Evolutionary conservation across 2,888 invertebrate species (phyloP).

Genomic region (Trachelus troglodyta): DNA sequence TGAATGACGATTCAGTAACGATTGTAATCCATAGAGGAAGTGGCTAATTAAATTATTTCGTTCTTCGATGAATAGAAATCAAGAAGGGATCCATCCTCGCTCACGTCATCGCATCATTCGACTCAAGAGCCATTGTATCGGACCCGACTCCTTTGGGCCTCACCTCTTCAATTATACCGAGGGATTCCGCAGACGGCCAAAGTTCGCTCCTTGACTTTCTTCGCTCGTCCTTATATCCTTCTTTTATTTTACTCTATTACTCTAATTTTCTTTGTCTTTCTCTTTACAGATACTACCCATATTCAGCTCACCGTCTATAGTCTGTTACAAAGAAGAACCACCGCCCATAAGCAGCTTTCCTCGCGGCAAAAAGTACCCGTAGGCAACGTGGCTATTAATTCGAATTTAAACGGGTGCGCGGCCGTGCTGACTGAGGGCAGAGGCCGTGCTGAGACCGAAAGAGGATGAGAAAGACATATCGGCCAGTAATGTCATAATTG

Average conservation of each 20-base stretch:
- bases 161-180: conserved; percentile 32
- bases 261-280: neutral
- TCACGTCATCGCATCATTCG: conserved; percentile 17
- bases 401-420: conserved; percentile 3
- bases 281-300: neutral
- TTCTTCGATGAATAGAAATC: conserved; percentile 29
- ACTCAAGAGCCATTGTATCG: neutral
- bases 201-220: neutral
- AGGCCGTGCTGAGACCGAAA: neutral
- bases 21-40: conserved; percentile 13
- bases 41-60: conserved; percentile 40
- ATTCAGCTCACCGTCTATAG: neutral
- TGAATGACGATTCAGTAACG: neutral
- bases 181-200: conserved; percentile 12
- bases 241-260: neutral
- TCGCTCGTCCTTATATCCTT: neutral
- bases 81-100: conserved; percentile 28
- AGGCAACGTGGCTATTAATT: neutral
- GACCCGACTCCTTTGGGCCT: conserved; percentile 2
- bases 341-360: neutral
- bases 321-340: neutral
- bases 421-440: neutral
- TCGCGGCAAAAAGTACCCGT: neutral
- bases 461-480: conserved; percentile 14
- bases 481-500: conserved; percentile 20